A percentile compares a stretch with the other conserved stretches of the same genome.
phyloP scores from a whole-genome alignment of 2,888 invertebrate genomes.

The Phytoseiulus persimilis region DNA sequence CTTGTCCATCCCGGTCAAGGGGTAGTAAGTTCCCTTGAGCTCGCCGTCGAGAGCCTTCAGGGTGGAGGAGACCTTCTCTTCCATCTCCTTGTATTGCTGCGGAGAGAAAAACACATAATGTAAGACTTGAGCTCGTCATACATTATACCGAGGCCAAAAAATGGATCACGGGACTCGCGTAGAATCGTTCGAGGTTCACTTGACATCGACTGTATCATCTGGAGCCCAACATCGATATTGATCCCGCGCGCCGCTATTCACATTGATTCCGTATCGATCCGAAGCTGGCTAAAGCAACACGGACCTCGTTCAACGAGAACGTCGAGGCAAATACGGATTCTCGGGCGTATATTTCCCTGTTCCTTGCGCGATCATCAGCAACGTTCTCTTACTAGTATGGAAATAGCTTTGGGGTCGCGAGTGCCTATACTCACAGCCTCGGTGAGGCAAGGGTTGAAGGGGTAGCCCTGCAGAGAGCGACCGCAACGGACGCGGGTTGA shows the following conservation, averaged over 20 bases:
- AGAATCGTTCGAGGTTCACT: too few relatives aligned
- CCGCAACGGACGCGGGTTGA: slow-evolving; percentile 94
- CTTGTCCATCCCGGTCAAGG: slow-evolving; percentile 90
- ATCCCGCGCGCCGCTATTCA: slow-evolving; percentile 12
- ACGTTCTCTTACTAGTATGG: background rate
- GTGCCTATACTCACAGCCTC: slow-evolving; percentile 58
- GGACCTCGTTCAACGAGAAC: too few relatives aligned
- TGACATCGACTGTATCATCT: too few relatives aligned
- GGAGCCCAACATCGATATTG: slow-evolving; percentile 42
- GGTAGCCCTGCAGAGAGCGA: slow-evolving; percentile 75
- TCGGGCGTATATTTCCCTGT: too few relatives aligned
- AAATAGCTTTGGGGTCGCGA: background rate
- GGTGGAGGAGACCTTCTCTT: slow-evolving; percentile 59
- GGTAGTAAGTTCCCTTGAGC: slow-evolving; percentile 88
- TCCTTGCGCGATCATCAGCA: too few relatives aligned
- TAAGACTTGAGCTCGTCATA: background rate
- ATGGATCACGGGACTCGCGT: too few relatives aligned
- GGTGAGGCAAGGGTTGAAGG: slow-evolving; percentile 93
- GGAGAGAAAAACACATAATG: slow-evolving; percentile 34
- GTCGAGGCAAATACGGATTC: too few relatives aligned
- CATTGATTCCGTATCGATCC: slow-evolving; percentile 42
- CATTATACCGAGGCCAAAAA: background rate
- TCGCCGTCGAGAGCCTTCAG: slow-evolving; percentile 70
- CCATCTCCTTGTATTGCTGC: slow-evolving; percentile 90
- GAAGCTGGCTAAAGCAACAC: background rate